A percentile compares a stretch with the other conserved stretches of the same genome.
phyloP scores from a whole-genome alignment of 92 coral and sea anemone species.

The Virgularia gustaviana region DNA sequence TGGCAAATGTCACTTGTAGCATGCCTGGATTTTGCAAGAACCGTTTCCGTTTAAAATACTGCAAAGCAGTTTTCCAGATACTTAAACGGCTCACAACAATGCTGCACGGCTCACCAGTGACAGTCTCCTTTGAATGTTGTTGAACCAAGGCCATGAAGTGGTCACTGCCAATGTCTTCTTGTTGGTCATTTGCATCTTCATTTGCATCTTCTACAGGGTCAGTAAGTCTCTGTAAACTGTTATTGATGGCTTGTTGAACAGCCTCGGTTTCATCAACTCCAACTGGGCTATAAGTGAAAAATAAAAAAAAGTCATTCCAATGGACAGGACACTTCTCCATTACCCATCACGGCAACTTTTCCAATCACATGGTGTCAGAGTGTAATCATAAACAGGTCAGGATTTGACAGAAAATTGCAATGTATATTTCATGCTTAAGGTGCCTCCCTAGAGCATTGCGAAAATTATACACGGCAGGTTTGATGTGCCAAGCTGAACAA shows the following conservation, averaged over 20 bases:
- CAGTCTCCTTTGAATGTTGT: slow-evolving; percentile 37
- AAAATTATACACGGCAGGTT: too few relatives aligned
- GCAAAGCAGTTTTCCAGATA: slow-evolving; percentile 43
- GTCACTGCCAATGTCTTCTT: slow-evolving; percentile 38
- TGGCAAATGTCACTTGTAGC: slow-evolving; percentile 48
- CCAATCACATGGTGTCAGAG: too few relatives aligned
- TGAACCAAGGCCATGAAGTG: slow-evolving; percentile 17
- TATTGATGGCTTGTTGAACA: slow-evolving; percentile 40
- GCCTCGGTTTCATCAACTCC: slow-evolving; percentile 48
- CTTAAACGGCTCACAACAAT: slow-evolving; percentile 46
- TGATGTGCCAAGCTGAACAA: too few relatives aligned
- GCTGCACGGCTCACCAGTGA: slow-evolving; percentile 38
- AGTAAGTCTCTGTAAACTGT: slow-evolving; percentile 29
- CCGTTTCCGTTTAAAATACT: slow-evolving; percentile 39
- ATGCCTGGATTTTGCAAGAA: slow-evolving; percentile 31
- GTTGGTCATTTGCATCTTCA: slow-evolving; percentile 15
- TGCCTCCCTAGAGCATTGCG: too few relatives aligned
- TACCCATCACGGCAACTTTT: too few relatives aligned
- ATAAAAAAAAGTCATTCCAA: too few relatives aligned
- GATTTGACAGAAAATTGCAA: too few relatives aligned
- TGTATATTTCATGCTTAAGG: neutral
- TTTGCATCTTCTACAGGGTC: neutral
- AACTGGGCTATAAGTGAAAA: slow-evolving; percentile 42
- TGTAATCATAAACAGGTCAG: too few relatives aligned
- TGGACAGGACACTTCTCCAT: too few relatives aligned